Conservation (phyloP, 1,140 invertebrate genomes). For the Paraescarpia echinospica region DNA sequence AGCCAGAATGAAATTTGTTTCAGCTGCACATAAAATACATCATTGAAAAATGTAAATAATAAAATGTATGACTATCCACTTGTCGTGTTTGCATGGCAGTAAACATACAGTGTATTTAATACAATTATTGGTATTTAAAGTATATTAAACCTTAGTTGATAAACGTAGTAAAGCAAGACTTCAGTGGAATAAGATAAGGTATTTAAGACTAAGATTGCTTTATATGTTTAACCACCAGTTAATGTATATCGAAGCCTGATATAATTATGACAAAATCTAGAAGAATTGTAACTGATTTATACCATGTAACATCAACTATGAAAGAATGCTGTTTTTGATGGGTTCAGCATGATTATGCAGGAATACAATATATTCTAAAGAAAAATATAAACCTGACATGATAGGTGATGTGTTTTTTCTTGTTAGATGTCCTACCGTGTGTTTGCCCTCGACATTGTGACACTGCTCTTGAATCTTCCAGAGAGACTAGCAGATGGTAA, state of each 20-base stretch:
- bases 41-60: no score
- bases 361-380: neutral
- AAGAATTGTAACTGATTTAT: no score
- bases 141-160: neutral
- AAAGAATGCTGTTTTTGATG: neutral
- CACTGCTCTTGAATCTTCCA: slow-evolving; percentile 57
- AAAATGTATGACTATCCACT: no score
- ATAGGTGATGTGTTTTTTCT: slow-evolving; percentile 17
- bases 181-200: neutral
- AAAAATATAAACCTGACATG: neutral
- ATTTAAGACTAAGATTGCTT: neutral
- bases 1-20: neutral
- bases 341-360: neutral
- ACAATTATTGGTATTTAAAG: neutral
- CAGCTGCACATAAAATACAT: no score
- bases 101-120: neutral
- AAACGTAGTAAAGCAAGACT: neutral
- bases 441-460: slow-evolving; percentile 65
- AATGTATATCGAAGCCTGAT: no score
- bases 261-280: no score
- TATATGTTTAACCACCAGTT: neutral
- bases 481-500: slow-evolving; percentile 34
- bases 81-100: no score
- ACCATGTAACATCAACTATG: neutral
- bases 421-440: slow-evolving; percentile 57